A percentile compares a stretch with the other conserved stretches of the same genome.
These are phyloP conservation scores for Istiophorus platypterus DNA, from an alignment of 2,113 vertebrate genomes.

Conservation along the genomic window DNA sequence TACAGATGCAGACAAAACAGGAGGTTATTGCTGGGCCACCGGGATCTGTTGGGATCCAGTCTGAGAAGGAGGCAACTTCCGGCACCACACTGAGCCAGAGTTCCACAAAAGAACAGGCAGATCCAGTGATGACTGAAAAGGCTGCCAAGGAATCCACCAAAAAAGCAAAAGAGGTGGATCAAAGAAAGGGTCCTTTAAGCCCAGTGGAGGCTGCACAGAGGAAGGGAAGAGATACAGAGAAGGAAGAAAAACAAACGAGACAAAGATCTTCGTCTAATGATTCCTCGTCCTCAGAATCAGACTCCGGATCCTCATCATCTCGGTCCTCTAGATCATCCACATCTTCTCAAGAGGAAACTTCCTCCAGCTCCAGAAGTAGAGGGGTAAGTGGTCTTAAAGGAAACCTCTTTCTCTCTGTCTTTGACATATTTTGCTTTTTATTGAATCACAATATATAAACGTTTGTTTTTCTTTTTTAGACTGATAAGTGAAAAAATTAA, in stretches of 20 bases:
- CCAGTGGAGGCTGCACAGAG: conserved; percentile 45
- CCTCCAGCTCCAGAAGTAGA: conserved; percentile 69
- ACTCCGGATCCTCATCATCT: conserved; percentile 83
- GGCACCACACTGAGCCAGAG: background rate
- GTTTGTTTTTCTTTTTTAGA: background rate
- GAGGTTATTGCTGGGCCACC: conserved; percentile 23
- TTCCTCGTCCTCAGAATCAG: conserved; percentile 82
- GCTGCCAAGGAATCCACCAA: conserved; percentile 51
- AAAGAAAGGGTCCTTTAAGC: conserved; percentile 51
- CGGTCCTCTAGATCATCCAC: conserved; percentile 79
- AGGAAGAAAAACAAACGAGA: conserved; percentile 58
- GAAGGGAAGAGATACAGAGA: conserved; percentile 56
- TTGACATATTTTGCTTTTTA: background rate
- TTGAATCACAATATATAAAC: background rate
- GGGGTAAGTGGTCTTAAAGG: conserved; percentile 70
- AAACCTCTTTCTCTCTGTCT: background rate
- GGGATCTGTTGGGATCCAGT: conserved; percentile 31
- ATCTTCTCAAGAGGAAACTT: conserved; percentile 74
- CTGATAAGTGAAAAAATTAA: background rate
- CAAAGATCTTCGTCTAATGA: conserved; percentile 76
- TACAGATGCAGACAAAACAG: conserved; percentile 44
- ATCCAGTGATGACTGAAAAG: conserved; percentile 22
- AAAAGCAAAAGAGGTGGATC: conserved; percentile 54
- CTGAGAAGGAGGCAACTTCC: conserved; percentile 37
- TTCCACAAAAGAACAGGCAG: conserved; percentile 41